Base-by-base conservation (phyloP, 2,797 vertebrate genomes). In the Characodon lateralis region DNA sequence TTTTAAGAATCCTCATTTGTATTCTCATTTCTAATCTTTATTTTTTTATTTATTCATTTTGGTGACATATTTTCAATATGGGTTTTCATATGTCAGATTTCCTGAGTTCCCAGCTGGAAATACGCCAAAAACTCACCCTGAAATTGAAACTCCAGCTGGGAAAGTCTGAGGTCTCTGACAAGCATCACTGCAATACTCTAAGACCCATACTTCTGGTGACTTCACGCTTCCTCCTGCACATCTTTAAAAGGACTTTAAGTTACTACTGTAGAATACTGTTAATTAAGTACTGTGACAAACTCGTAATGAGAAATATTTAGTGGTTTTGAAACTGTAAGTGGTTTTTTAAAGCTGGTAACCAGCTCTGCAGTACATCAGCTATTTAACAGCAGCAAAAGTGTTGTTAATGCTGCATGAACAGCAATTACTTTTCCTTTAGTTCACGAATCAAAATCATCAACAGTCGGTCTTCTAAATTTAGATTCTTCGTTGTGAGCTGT, bases 381-480 rank as follows among this genome's bases (percentile, higher is more conserved):
- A 39, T 65, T 65, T 14, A 24, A 18, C 28, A 22, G 35, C 18
- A 22, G 9, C 18, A 22, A 39, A 39, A 12, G 2, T 9, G 3
- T 22, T 22, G 31, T 35, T 4, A 35, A 35, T 35, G 7, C 18
- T 65, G 16, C 14, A 2, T 28, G 26, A 7, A 16, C 46, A 66
- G 16, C 5, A 0, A 66, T 39, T 50, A 50, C 20, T 26, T 72
- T 63, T 53, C 18, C 59, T 70, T 73, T 22, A 13, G 46, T 14
- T 0, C 53, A 58, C 35, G 31, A 58, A 50, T 61, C 41, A 20
- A 7, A 73, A 43, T 63, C 46, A 61, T 70, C 71, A 59, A 4
- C 55, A 43, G 53, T 70, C 74, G 53, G 53, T 35, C n/a, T 1
- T 66, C 8, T 46, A 76, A 55, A 76, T 73, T 76, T 65, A 55